phyloP scores from a whole-genome alignment of 2,797 vertebrate species.

The Pseudochirops corinnae region DNA sequence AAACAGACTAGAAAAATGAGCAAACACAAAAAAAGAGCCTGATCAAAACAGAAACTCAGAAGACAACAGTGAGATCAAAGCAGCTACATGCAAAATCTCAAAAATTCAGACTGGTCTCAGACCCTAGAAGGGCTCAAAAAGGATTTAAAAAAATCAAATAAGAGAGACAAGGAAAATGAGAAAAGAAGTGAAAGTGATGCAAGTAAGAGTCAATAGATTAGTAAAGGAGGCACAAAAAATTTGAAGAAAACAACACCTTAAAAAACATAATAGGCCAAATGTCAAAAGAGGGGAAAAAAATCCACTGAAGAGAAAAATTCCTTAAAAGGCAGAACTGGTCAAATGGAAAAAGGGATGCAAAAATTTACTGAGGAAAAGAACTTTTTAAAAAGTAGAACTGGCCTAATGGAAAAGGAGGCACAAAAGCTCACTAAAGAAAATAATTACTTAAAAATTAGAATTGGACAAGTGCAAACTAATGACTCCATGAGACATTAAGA shows the following conservation, averaged over 20 bases:
- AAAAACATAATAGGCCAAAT: neutral
- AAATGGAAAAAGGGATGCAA: neutral
- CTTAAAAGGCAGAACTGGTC: neutral
- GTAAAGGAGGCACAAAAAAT: neutral
- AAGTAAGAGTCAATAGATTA: neutral
- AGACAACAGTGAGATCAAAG: neutral
- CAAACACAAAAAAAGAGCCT: neutral
- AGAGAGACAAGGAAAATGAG: neutral
- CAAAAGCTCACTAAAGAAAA: neutral
- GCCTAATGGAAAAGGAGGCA: neutral
- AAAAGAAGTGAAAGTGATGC: neutral
- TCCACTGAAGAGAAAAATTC: neutral
- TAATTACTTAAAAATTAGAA: slow-evolving; percentile 1
- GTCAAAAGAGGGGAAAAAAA: neutral
- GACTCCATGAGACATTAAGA: neutral
- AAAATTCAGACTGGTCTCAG: neutral
- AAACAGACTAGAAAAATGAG: neutral
- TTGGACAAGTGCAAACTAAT: neutral
- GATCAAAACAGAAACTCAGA: neutral
- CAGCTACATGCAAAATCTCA: neutral
- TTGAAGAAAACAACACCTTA: neutral
- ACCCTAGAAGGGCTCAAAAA: neutral
- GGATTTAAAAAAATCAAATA: neutral
- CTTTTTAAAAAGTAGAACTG: neutral
- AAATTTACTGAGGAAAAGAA: neutral